Conservation (phyloP, 2,113 vertebrate species). For the Calyptomena viridis region DNA sequence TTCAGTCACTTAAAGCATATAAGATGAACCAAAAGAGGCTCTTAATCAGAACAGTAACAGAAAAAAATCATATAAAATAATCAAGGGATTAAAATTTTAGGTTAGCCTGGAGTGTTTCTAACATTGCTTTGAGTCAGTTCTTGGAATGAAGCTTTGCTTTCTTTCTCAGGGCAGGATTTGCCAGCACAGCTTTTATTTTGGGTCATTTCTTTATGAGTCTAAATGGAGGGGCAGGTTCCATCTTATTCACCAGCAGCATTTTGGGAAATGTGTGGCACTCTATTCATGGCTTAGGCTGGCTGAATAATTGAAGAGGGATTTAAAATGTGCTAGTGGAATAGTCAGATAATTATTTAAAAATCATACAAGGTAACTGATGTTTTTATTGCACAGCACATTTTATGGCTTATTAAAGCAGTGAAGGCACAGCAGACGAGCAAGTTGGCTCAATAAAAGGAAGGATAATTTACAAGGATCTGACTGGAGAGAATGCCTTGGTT, state of each 20-base stretch:
- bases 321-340: background rate
- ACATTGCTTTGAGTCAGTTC: background rate
- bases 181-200: background rate
- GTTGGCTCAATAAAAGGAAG: background rate
- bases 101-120: background rate
- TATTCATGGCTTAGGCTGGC: background rate
- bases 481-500: background rate
- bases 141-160: background rate
- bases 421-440: background rate
- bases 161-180: conserved; percentile 7
- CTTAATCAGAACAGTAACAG: background rate
- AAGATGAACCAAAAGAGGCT: background rate
- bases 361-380: background rate
- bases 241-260: background rate
- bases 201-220: background rate
- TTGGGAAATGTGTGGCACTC: background rate
- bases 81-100: background rate
- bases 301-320: background rate
- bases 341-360: background rate
- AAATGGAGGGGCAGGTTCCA: background rate
- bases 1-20: background rate
- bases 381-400: conserved; percentile 14
- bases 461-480: background rate
- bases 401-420: background rate
- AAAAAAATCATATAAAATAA: background rate